Conservation (phyloP, 2,888 invertebrate species). For the Pseudococcus longispinus region DNA sequence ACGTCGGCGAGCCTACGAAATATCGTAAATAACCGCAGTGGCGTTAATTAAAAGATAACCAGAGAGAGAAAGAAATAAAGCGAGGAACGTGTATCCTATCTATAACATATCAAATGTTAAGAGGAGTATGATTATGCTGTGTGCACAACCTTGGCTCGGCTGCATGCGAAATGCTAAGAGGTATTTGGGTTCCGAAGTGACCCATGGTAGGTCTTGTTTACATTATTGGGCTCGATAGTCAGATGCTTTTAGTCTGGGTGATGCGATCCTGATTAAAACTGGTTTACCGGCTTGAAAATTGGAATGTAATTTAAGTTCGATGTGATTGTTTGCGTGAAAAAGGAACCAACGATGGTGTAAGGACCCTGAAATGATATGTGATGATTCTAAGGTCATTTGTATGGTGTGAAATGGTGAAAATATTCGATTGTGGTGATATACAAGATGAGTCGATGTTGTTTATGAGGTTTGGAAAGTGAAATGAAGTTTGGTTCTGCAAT, state of each 20-base stretch:
- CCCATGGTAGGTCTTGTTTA: background rate
- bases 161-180: background rate
- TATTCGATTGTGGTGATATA: too few relatives aligned
- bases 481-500: too few relatives aligned
- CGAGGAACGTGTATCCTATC: background rate
- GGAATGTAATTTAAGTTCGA: background rate
- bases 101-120: background rate
- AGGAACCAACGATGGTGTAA: background rate
- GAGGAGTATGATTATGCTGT: background rate
- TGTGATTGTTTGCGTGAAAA: background rate
- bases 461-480: too few relatives aligned
- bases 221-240: background rate
- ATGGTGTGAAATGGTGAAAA: too few relatives aligned
- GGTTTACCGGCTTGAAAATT: background rate
- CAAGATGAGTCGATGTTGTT: too few relatives aligned
- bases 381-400: too few relatives aligned
- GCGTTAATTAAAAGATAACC: background rate
- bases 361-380: too few relatives aligned
- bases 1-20: background rate
- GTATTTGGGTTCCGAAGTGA: background rate
- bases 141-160: background rate
- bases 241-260: background rate
- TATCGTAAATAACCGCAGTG: conserved; percentile 1
- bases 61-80: background rate
- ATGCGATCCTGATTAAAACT: background rate